These are phyloP conservation scores for Platygyra sinensis DNA, from an alignment of 64 coral and sea anemone species.

Conservation along the genomic window DNA sequence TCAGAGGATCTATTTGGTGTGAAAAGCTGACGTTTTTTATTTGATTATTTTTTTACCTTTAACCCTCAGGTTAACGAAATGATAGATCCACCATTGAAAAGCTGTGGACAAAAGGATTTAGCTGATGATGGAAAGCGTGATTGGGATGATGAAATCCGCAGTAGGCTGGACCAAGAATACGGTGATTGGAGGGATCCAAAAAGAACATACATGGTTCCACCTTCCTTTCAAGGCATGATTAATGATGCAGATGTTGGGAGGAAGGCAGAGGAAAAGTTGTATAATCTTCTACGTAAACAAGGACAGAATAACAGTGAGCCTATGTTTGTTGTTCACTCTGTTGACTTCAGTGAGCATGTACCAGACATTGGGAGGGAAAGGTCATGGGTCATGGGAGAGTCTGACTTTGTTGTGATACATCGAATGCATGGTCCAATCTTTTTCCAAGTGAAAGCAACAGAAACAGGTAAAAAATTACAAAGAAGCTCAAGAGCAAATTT, in stretches of 20 bases:
- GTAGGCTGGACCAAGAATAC: not conserved
- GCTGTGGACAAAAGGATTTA: not conserved
- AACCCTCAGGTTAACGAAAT: not conserved
- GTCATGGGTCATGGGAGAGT: slow-evolving; percentile 57
- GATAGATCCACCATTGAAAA: not conserved
- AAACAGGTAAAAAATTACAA: not conserved
- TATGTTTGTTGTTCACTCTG: slow-evolving; percentile 43
- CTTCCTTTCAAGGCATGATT: no score
- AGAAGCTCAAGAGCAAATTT: slow-evolving; percentile 32
- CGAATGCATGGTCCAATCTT: slow-evolving; percentile 50
- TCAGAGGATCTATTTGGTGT: no score
- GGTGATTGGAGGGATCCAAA: not conserved
- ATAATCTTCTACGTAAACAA: not conserved
- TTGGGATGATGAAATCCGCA: not conserved
- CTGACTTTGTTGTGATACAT: slow-evolving; percentile 76
- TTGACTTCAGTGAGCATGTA: not conserved
- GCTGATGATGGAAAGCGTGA: not conserved
- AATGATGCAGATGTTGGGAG: not conserved
- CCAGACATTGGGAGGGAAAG: not conserved
- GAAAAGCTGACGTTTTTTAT: not conserved
- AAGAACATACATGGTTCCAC: slow-evolving; percentile 7
- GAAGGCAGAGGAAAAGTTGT: not conserved
- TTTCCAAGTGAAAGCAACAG: slow-evolving; percentile 57
- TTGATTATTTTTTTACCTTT: not conserved
- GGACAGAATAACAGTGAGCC: not conserved